Evolutionary conservation across 1,140 invertebrate species (phyloP).

Genomic region (Caenorhabditis latens): DNA sequence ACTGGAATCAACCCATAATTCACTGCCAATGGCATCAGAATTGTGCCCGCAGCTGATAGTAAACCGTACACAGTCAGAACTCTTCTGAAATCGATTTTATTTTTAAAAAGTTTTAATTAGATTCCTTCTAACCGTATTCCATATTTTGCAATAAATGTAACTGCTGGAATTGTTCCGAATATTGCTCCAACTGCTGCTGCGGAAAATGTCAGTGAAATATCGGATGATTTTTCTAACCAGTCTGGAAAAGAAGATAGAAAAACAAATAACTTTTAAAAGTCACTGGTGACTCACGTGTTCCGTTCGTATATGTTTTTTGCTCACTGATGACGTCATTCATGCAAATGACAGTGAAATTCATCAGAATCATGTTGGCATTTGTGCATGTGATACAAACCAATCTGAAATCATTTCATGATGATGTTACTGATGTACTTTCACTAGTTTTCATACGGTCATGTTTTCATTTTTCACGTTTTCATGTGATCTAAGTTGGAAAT

Average conservation of each 20-base stretch:
- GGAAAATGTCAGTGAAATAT: conserved; percentile 58
- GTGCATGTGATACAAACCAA: conserved; percentile 33
- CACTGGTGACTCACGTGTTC: not conserved
- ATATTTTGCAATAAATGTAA: conserved; percentile 19
- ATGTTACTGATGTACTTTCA: not conserved
- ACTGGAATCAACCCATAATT: conserved; percentile 51
- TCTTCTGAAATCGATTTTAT: not conserved
- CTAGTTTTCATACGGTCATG: no score
- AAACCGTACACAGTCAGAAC: conserved; percentile 29
- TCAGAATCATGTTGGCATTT: conserved; percentile 32
- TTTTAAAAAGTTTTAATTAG: not conserved
- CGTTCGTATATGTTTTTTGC: conserved; percentile 17
- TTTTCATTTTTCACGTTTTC: no score
- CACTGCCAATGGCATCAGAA: conserved; percentile 61
- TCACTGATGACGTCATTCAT: conserved; percentile 63
- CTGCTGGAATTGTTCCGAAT: conserved; percentile 52
- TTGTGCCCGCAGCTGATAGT: conserved; percentile 10
- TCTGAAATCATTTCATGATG: not conserved
- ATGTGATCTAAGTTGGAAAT: no score
- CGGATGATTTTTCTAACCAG: conserved; percentile 55
- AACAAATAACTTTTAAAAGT: not conserved
- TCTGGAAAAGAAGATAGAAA: not conserved
- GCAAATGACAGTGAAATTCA: conserved; percentile 65
- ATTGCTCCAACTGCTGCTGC: conserved; percentile 62
- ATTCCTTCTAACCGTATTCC: conserved; percentile 23